These are phyloP conservation scores for Pachymerium ferrugineum DNA, from an alignment of 2,888 invertebrate genomes.

Conservation along the genomic window DNA sequence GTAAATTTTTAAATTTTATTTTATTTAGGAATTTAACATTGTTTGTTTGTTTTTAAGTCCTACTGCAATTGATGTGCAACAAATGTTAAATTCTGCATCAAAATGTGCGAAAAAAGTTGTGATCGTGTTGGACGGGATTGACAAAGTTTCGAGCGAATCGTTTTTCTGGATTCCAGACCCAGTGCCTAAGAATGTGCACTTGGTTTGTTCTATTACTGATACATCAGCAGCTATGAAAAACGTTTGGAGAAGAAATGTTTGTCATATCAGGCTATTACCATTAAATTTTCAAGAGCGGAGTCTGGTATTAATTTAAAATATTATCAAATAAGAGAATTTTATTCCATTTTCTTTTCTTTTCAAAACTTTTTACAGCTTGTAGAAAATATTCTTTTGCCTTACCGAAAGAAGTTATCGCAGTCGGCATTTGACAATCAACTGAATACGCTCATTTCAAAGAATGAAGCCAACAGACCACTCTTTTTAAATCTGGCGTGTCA, in stretches of 20 bases:
- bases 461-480: constrained; percentile 47
- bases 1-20: too few relatives aligned
- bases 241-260: too few relatives aligned
- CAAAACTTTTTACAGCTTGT: background rate
- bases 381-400: constrained; percentile 31
- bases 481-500: constrained; percentile 49
- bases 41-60: background rate
- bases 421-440: constrained; percentile 50
- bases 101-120: background rate
- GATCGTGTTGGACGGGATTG: background rate
- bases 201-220: background rate
- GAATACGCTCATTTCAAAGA: constrained; percentile 47
- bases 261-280: background rate
- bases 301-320: too few relatives aligned
- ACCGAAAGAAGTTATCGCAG: constrained; percentile 48
- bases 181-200: background rate
- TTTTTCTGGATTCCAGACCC: background rate
- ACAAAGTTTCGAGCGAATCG: too few relatives aligned
- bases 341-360: background rate
- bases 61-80: background rate
- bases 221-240: background rate
- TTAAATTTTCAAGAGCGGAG: background rate
- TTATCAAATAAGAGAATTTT: background rate
- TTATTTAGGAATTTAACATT: background rate
- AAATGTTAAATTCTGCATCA: background rate